Evolutionary conservation across 1,140 invertebrate species (phyloP).

Genomic region (Rhynchophorus ferrugineus): DNA sequence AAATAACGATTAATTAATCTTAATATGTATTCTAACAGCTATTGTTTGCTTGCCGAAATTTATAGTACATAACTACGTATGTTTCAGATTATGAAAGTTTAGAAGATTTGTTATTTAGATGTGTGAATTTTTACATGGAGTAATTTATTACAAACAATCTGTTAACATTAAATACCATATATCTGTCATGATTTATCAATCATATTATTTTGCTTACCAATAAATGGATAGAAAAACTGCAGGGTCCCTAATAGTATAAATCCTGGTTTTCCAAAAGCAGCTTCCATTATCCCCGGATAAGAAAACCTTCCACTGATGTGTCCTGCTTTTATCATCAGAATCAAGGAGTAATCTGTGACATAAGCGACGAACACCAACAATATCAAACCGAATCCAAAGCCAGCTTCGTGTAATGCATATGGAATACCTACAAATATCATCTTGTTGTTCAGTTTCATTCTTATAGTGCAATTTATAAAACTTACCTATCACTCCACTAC

Average conservation of each 20-base stretch:
- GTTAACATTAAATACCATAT: too few species aligned
- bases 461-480: constrained; percentile 2
- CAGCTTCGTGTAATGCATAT: constrained; percentile 73
- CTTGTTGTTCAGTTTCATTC: constrained; percentile 10
- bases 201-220: constrained; percentile 72
- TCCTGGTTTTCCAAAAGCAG: constrained; percentile 72
- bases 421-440: constrained; percentile 57
- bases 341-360: constrained; percentile 78
- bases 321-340: constrained; percentile 73
- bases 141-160: too few species aligned
- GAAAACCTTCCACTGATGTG: constrained; percentile 73
- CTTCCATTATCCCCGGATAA: constrained; percentile 78
- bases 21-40: too few species aligned
- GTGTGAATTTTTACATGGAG: too few species aligned
- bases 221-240: constrained; percentile 82
- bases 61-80: too few species aligned
- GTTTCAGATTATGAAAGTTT: too few species aligned
- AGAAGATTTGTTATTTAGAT: too few species aligned
- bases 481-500: constrained; percentile 79
- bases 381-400: constrained; percentile 68
- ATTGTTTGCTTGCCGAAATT: too few species aligned
- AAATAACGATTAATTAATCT: too few species aligned
- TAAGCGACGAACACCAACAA: constrained; percentile 68
- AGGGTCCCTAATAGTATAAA: constrained; percentile 70
- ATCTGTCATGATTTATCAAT: too few species aligned